Percentiles rank a stretch among this genome's conserved stretches.
Conservation (phyloP, 2,888 invertebrate species). For the Brenthis hecate region DNA sequence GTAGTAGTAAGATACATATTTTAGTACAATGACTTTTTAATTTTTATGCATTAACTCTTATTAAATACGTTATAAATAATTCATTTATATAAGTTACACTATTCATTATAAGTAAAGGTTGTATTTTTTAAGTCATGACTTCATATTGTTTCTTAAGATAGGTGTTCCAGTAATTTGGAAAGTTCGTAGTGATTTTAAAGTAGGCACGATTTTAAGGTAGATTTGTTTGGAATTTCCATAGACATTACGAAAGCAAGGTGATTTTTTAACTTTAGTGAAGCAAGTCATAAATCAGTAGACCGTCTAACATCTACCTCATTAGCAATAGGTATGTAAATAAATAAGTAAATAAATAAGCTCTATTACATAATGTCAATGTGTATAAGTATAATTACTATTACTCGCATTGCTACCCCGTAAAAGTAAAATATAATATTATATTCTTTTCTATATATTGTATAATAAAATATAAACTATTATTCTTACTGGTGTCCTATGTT, state of each 20-base stretch:
- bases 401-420: background rate
- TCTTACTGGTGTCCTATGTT: too few relatives aligned
- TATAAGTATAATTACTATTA: background rate
- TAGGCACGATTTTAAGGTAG: constrained; percentile 28
- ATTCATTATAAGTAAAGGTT: background rate
- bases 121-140: constrained; percentile 12
- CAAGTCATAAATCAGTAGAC: constrained; percentile 63
- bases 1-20: too few relatives aligned
- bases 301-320: constrained; percentile 63
- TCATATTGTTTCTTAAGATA: constrained; percentile 38
- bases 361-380: constrained; percentile 17
- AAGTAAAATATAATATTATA: background rate
- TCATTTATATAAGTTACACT: too few relatives aligned
- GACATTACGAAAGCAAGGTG: constrained; percentile 59
- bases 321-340: constrained; percentile 56
- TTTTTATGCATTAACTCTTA: too few relatives aligned
- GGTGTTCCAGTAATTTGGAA: constrained; percentile 39
- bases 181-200: constrained; percentile 42
- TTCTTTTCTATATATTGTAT: too few relatives aligned
- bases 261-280: constrained; percentile 71
- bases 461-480: too few relatives aligned
- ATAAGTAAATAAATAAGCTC: constrained; percentile 37
- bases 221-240: constrained; percentile 51
- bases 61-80: too few relatives aligned
- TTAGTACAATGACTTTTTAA: too few relatives aligned